Evolutionary conservation across 1,140 invertebrate genomes (phyloP), one percentile per base, ranked within the genome.

Genomic region (Orius laevigatus): DNA sequence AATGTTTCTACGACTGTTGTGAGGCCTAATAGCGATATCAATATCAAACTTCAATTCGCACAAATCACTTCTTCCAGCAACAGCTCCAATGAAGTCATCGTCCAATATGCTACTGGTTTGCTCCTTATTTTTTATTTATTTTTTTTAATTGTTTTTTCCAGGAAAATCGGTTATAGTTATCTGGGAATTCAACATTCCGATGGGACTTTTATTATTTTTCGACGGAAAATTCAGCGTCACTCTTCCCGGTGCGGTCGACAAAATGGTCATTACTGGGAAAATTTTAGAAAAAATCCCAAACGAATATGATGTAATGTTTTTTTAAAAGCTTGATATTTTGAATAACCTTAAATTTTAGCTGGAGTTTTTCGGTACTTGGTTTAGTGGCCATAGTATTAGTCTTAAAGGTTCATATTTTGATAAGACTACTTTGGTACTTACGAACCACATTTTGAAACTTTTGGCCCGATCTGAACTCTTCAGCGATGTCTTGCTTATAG

Each of bases 311-410:
- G 70, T 74, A 62, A 63, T 60, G 61, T 54, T 46, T 53, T 51
- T 14, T 19, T 46, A n/a, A n/a, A n/a, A n/a, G n/a, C n/a, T 9
- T 25, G 9, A 2, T 35, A 35, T 19, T 18, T 18, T 1, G 15
- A 5, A n/a, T 32, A 36, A 32, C 14, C n/a, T n/a, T 32, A 8
- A 19, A 39, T 50, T 56, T 15, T 53, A 79, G 66, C 59, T 84
- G 4, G 76, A 80, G 36, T 66, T 81, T 25, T 65, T 71, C 3
- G 80, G 79, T 0, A 71, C 75, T 0, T 85, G 81, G 81, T 85
- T 87, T 57, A 83, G 78, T 48, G 80, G 80, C 1, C 76, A 82
- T 45, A 81, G 76, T 35, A 66, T 80, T 19, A 72, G 72, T 3
- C 64, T 76, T 0, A 70, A 72, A 36, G 82, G 79, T 1, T 67